Evolutionary conservation across 2,888 invertebrate genomes (phyloP).

Genomic region (Andrena trimmerana): DNA sequence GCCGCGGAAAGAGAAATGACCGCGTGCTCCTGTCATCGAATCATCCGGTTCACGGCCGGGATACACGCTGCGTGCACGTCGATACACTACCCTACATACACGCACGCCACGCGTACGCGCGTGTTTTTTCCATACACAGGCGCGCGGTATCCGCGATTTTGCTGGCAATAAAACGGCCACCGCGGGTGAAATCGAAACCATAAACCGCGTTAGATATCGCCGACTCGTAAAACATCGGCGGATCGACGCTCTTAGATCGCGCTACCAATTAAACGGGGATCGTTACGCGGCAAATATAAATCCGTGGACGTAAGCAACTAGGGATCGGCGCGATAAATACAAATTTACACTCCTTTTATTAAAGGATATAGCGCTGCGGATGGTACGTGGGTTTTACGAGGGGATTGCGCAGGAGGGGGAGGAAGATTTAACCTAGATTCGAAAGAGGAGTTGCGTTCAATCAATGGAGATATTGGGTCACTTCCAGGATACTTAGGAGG

Average conservation of each 20-base stretch:
- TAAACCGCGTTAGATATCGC: conserved; percentile 61
- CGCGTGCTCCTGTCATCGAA: conserved; percentile 68
- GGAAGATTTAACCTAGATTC: conserved; percentile 14
- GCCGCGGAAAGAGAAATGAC: conserved; percentile 67
- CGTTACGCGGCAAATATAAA: conserved; percentile 20
- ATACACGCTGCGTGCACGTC: conserved; percentile 39
- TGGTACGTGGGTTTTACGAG: conserved; percentile 1
- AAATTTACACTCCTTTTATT: not conserved
- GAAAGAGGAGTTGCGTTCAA: not conserved
- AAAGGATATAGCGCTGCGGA: not conserved
- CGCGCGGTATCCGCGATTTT: conserved; percentile 36
- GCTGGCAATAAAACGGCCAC: conserved; percentile 54
- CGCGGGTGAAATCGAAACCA: conserved; percentile 47
- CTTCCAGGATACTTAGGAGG: not conserved
- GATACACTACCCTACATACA: conserved; percentile 36
- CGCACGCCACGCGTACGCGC: not conserved
- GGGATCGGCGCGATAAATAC: conserved; percentile 16
- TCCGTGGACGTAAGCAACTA: conserved; percentile 15
- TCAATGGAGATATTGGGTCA: not conserved
- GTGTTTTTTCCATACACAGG: conserved; percentile 32
- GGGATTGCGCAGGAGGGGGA: not conserved
- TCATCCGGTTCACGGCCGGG: conserved; percentile 64
- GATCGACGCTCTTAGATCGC: conserved; percentile 42
- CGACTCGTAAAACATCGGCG: conserved; percentile 57
- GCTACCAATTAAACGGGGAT: conserved; percentile 31